phyloP scores from a whole-genome alignment of 2,888 invertebrate genomes.

The Isotomurus palustris region DNA sequence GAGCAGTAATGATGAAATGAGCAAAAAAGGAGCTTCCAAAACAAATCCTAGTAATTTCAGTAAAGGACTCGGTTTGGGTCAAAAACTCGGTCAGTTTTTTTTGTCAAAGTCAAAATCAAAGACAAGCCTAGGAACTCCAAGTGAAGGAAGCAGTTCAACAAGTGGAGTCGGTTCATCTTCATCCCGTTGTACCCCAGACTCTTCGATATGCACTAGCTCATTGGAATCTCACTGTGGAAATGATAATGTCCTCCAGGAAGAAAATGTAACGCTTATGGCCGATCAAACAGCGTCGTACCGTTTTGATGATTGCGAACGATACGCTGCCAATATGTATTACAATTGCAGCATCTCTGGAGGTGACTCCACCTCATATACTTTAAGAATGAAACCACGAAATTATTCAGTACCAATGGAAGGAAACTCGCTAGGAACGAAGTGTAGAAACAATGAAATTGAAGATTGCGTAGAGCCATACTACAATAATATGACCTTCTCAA shows the following conservation, averaged over 20 bases:
- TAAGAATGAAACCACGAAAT: constrained; percentile 22
- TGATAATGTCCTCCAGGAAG: neutral
- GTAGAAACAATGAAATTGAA: constrained; percentile 20
- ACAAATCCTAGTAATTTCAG: constrained; percentile 1
- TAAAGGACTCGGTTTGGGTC: constrained; percentile 25
- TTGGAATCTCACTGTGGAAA: constrained; percentile 33
- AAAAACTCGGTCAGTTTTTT: constrained; percentile 31
- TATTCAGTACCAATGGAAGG: constrained; percentile 15
- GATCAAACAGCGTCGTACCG: constrained; percentile 31
- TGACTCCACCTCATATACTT: constrained; percentile 24
- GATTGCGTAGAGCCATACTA: constrained; percentile 36
- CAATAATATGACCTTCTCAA: constrained; percentile 39
- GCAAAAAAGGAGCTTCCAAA: neutral
- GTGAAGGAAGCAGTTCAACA: constrained; percentile 29
- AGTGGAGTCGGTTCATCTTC: constrained; percentile 28
- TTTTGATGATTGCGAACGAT: constrained; percentile 37
- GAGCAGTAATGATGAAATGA: neutral
- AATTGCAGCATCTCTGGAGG: too few relatives aligned
- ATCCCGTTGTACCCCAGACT: constrained; percentile 42
- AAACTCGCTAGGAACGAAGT: neutral
- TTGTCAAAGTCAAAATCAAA: constrained; percentile 40
- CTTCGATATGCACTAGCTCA: constrained; percentile 43
- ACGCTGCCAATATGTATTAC: constrained; percentile 43
- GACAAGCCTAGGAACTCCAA: constrained; percentile 37
- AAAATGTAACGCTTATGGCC: constrained; percentile 1